Percentiles rank a stretch among this genome's conserved stretches.
Evolutionary conservation across 2,888 invertebrate genomes (phyloP).

Genomic region (Heliconius aoede): DNA sequence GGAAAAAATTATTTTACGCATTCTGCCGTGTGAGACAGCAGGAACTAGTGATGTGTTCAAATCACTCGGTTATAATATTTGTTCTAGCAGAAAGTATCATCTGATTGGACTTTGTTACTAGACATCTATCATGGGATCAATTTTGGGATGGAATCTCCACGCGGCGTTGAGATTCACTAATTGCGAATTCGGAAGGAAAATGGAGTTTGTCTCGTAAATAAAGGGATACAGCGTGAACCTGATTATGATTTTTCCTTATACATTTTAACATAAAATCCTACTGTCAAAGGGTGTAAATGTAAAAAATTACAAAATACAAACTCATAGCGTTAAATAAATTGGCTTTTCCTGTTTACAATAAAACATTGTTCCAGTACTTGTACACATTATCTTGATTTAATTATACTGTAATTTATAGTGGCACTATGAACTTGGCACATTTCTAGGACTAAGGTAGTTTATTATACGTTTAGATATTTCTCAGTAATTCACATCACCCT

Average conservation of each 20-base stretch:
- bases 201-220: no score
- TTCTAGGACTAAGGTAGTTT: slow-evolving; percentile 12
- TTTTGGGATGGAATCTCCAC: no score
- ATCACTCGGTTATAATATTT: no score
- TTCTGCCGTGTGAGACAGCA: not conserved
- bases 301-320: not conserved
- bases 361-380: slow-evolving; percentile 2
- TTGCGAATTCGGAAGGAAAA: no score
- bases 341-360: slow-evolving; percentile 15
- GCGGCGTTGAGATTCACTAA: no score
- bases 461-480: slow-evolving; percentile 7
- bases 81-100: no score
- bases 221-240: no score
- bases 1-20: no score
- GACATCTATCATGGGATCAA: no score
- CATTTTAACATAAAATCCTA: not conserved
- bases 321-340: not conserved
- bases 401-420: slow-evolving; percentile 12
- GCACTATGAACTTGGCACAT: slow-evolving; percentile 10
- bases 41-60: not conserved
- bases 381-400: not conserved
- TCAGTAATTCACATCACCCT: slow-evolving; percentile 12
- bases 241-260: no score
- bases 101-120: no score
- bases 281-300: not conserved